Evolutionary conservation across 2,888 invertebrate genomes (phyloP).

Genomic region (Lumbricus terrestris): DNA sequence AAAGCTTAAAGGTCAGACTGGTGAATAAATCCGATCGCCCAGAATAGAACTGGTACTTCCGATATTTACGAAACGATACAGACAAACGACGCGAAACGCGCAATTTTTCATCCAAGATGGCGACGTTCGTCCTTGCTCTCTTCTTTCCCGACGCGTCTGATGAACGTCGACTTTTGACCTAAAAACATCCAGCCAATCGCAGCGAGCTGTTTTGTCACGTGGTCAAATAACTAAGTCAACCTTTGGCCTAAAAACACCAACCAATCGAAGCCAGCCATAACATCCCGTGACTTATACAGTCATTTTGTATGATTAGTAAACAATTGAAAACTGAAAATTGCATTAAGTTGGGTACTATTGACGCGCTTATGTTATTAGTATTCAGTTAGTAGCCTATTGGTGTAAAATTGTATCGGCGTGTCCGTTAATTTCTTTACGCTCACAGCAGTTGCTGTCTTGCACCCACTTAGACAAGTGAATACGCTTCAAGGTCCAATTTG

Average conservation of each 20-base stretch:
- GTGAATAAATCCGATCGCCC: not conserved
- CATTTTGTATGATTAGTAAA: not conserved
- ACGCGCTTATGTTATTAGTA: not conserved
- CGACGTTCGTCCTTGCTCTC: conserved; percentile 3
- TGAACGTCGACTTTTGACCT: conserved; percentile 3
- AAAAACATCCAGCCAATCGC: not conserved
- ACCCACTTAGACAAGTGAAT: too few species aligned
- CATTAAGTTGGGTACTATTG: not conserved
- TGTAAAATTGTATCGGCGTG: too few species aligned
- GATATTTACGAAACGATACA: not conserved
- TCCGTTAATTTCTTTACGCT: too few species aligned
- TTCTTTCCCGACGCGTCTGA: not conserved
- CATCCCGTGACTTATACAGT: not conserved
- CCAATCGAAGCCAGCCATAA: not conserved
- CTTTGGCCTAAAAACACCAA: not conserved
- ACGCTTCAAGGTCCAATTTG: too few species aligned
- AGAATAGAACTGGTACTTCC: not conserved
- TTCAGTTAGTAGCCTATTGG: too few species aligned
- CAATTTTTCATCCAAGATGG: conserved; percentile 3
- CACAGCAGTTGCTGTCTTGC: too few species aligned
- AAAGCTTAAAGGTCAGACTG: not conserved
- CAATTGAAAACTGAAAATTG: not conserved
- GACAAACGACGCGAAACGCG: conserved; percentile 3
- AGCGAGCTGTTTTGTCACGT: not conserved
- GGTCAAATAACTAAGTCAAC: conserved; percentile 3